Evolutionary conservation across 2,797 vertebrate genomes (phyloP).

Genomic region (Myiotriccus ornatus): DNA sequence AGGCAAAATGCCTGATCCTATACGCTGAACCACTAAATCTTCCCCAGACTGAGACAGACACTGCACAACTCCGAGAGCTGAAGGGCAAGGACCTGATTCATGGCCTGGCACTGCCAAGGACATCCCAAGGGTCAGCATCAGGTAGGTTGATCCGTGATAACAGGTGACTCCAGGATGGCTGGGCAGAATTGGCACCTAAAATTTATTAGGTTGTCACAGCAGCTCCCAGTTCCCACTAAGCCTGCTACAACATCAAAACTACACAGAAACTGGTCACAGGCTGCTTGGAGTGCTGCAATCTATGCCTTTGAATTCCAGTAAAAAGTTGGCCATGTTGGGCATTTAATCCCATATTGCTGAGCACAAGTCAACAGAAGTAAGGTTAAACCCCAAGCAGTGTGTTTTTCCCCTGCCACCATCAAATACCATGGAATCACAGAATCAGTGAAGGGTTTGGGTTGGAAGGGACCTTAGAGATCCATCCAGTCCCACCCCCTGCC

Average conservation of each 20-base stretch:
- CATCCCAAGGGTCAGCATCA: background rate
- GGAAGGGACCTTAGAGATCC: background rate
- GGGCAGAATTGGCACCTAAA: background rate
- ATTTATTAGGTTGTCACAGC: background rate
- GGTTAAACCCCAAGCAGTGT: too few relatives aligned
- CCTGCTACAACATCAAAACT: background rate
- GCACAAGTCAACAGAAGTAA: background rate
- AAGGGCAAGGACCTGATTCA: background rate
- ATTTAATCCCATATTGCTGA: background rate
- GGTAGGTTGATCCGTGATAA: background rate
- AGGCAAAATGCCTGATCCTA: background rate
- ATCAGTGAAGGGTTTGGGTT: background rate
- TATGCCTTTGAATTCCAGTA: background rate
- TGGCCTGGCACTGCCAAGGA: background rate
- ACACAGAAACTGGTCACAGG: too few relatives aligned
- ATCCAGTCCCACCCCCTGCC: too few relatives aligned
- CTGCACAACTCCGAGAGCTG: accelerated
- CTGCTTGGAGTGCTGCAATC: background rate
- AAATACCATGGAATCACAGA: background rate
- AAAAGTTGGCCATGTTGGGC: background rate
- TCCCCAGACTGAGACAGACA: background rate
- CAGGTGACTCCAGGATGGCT: background rate
- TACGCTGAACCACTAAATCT: background rate
- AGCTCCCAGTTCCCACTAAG: background rate
- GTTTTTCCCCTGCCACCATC: background rate